Evolutionary conservation across 2,113 vertebrate species (phyloP), one percentile per base, ranked within the genome.

Genomic region (Seriola rivoliana): DNA sequence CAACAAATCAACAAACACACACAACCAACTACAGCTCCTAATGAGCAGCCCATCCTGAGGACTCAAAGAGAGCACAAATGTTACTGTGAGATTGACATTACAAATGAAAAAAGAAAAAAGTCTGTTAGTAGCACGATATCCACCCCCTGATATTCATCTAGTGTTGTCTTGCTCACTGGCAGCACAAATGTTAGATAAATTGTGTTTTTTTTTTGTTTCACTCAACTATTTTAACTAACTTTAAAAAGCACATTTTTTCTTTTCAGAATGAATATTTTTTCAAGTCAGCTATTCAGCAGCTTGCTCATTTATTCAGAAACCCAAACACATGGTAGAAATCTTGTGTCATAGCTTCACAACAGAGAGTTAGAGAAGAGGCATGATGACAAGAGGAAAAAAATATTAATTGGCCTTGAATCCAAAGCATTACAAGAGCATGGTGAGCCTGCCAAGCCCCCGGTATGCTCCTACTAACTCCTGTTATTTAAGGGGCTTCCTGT

Each of bases 401-500:
- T 60, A 76, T 60, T 14, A 81, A 86, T 59, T 34, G 62, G 42
- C 58, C 67, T 69, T 71, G 54, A 75, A 71, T 78, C 64, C 13
- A 63, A 40, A 75, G 19, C 23, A 54, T 68, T 59, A 40, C 21
- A 72, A 50, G 78, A 79, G 66, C n/a, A 80, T 0, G 25, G 9
- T 16, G 79, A 84, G 75, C 52, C 66, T 74, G 81, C 81, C 64
- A 85, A 75, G 36, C 64, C 72, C 23, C 17, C 1, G 55, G 23
- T 59, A 29, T 60, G 59, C 6, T 23, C 57, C 64, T 13, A 5
- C 34, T 38, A 52, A 58, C 19, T 58, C 36, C 50, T 36, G 17
- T 17, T 59, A 69, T 50, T 54, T 64, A 40, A 57, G 38, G 13
- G 13, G 63, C 75, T 55, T 40, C 42, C 60, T 46, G 46, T 60